Evolutionary conservation across 2,797 vertebrate genomes (phyloP).

Genomic region (Hydrolagus colliei): DNA sequence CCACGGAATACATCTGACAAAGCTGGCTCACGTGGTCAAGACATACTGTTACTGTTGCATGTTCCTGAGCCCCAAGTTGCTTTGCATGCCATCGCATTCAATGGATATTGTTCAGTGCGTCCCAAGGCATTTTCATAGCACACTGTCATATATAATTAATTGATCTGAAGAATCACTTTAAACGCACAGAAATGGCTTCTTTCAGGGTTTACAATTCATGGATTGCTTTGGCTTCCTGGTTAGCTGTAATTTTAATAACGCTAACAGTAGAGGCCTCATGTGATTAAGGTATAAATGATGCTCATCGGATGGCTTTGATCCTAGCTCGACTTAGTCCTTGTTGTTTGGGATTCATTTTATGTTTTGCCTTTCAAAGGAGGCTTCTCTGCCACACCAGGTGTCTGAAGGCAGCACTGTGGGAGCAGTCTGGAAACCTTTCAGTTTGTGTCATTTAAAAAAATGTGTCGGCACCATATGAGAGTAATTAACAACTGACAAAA

Average conservation of each 20-base stretch:
- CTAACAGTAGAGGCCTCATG: slow-evolving; percentile 7
- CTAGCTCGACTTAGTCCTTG: slow-evolving; percentile 15
- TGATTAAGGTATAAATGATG: slow-evolving; percentile 27
- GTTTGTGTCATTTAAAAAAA: slow-evolving; percentile 73
- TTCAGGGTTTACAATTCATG: not conserved
- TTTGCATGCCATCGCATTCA: slow-evolving; percentile 17
- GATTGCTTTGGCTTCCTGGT: not conserved
- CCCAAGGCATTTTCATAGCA: slow-evolving; percentile 16
- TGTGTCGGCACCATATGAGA: slow-evolving; percentile 80
- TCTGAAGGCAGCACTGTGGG: slow-evolving; percentile 58
- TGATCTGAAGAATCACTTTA: slow-evolving; percentile 21
- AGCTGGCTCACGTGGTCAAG: not conserved
- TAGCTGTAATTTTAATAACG: not conserved
- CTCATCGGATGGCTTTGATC: slow-evolving; percentile 27
- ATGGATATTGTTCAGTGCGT: slow-evolving; percentile 22
- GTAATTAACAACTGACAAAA: slow-evolving; percentile 96
- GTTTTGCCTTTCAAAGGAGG: slow-evolving; percentile 27
- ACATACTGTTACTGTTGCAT: slow-evolving; percentile 10
- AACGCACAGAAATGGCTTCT: not conserved
- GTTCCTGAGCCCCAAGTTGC: not conserved
- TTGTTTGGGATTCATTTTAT: slow-evolving; percentile 33
- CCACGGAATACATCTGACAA: not conserved
- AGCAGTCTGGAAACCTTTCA: slow-evolving; percentile 58
- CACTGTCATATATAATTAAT: slow-evolving; percentile 28
- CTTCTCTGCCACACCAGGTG: slow-evolving; percentile 51